Base-by-base conservation (phyloP, 2,113 vertebrate genomes). In the Spheniscus mendiculus region DNA sequence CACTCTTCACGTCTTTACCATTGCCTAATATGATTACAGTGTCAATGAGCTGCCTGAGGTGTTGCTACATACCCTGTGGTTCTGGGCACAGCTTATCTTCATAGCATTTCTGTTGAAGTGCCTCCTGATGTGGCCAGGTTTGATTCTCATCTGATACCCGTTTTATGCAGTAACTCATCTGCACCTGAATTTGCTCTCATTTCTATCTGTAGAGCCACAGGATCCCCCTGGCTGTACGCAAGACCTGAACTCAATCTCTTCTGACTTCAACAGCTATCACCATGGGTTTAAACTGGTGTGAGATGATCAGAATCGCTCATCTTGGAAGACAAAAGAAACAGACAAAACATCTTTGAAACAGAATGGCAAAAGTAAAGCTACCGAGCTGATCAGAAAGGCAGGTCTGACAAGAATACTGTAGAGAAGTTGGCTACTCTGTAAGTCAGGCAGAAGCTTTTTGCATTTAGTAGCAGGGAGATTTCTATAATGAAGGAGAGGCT, bases 281-380 rank as follows among this genome's bases (percentile, higher is more conserved):
- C 47, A 38, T 4, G 38, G 66, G 45, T 69, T 94, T 40, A 83
- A 89, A 92, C 34, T 42, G 59, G 76, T 4, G 2, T 34, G 47
- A 74, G 72, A 73, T 40, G 52, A 83, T 73, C 80, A 83, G 90
- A 88, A 85, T 36, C 58, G 21, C 49, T 88, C 92, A 95, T 95
- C 71, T 87, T 86, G 81, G 71, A 96, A 97, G 94, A 97, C 90
- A 90, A 79, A 49, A 82, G 40, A 89, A 91, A 89, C 6, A 89
- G 30, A 87, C 77, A 59, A 91, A 92, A 88, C 18, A n/a, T 42
- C 73, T 91, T 92, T 79, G 72, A 94, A 91, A 94, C 56, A 76
- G 65, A 71, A 71, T 76, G 73, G 32, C 83, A 83, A 10, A 61
- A 89, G 84, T 56, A 96, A 95, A 94, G 66, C 50, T 90, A 77